Evolutionary conservation across 2,113 vertebrate genomes (phyloP).

Genomic region (Tricholaema leucomelas): DNA sequence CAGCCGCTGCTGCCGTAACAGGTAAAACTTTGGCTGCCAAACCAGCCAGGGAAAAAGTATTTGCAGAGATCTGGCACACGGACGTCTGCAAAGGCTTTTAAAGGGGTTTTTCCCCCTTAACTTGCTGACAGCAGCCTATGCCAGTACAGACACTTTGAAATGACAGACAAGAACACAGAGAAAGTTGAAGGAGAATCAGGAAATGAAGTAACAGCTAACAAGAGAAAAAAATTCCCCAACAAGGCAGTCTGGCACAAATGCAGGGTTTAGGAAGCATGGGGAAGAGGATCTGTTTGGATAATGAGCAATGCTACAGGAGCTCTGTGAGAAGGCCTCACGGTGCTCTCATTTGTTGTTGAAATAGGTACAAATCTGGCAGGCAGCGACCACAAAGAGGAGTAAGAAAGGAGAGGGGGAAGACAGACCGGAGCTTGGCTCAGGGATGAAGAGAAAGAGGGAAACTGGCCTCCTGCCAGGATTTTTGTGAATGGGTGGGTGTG

Average conservation of each 20-base stretch:
- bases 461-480: constrained; percentile 41
- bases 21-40: constrained; percentile 1
- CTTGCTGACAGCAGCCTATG: neutral
- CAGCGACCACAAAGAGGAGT: neutral
- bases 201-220: neutral
- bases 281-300: neutral
- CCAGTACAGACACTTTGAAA: neutral
- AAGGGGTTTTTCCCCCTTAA: neutral
- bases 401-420: neutral
- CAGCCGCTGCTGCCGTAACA: neutral
- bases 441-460: constrained; percentile 7
- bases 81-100: neutral
- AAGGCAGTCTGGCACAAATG: neutral
- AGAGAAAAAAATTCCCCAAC: neutral
- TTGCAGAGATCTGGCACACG: neutral
- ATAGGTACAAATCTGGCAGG: neutral
- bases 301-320: neutral
- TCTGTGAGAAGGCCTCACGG: neutral
- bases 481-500: constrained; percentile 70
- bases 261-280: neutral
- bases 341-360: neutral
- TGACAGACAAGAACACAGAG: neutral
- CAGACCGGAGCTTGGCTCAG: neutral
- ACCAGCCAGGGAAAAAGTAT: neutral
- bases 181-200: neutral